A percentile compares a stretch with the other conserved stretches of the same genome.
Conservation (phyloP, 2,888 invertebrate species). For the Colletes collaris region DNA sequence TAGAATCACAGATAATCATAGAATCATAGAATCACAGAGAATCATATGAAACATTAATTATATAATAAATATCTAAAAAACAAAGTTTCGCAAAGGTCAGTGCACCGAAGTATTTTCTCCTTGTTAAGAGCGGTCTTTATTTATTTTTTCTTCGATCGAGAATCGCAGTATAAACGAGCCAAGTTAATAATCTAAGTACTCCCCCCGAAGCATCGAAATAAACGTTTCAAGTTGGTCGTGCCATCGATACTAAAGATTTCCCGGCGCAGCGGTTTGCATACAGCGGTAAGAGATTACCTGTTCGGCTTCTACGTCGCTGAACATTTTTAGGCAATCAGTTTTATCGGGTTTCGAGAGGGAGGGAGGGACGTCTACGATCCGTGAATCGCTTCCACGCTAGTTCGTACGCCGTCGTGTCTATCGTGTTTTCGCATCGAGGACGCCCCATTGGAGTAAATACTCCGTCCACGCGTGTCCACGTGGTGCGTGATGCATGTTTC, state of each 20-base stretch:
- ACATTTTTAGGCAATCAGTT: neutral
- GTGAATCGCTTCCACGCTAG: constrained; percentile 14
- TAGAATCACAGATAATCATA: no score
- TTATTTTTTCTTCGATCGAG: no score
- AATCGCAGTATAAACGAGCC: no score
- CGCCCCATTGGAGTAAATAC: constrained; percentile 19
- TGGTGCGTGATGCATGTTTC: constrained; percentile 1
- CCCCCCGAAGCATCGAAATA: neutral
- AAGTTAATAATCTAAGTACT: neutral
- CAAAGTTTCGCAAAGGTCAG: no score
- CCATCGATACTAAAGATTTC: no score
- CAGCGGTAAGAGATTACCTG: neutral
- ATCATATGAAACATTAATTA: no score
- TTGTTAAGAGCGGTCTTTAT: no score
- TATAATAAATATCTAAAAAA: no score
- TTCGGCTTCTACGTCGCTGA: neutral
- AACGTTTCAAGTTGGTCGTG: neutral
- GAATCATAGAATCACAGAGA: no score
- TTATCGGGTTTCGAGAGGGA: constrained; percentile 6
- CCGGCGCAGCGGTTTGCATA: neutral
- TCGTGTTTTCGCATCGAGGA: constrained; percentile 11
- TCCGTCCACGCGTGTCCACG: constrained; percentile 13
- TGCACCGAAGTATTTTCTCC: no score
- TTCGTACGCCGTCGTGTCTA: constrained; percentile 5
- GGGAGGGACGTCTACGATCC: constrained; percentile 13